Conservation (phyloP, 2,797 vertebrate species). For the Melopsittacus undulatus region DNA sequence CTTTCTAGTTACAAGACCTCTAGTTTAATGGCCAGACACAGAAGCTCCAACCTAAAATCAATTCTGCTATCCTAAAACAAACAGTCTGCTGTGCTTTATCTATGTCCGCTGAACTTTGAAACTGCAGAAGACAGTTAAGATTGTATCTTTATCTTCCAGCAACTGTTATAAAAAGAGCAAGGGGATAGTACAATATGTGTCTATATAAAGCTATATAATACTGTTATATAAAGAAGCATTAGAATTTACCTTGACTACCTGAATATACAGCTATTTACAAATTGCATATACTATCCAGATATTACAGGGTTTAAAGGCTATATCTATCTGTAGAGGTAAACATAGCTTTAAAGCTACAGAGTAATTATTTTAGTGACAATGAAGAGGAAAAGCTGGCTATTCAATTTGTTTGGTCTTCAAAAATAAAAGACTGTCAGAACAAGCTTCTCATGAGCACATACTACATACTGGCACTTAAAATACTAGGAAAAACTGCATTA, state of each 20-base stretch:
- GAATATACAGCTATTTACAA: slow-evolving; percentile 4
- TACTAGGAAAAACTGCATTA: background rate
- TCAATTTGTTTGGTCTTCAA: background rate
- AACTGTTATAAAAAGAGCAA: background rate
- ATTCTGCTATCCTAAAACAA: background rate
- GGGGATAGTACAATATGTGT: background rate
- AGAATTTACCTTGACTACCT: background rate
- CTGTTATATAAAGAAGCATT: slow-evolving; percentile 3
- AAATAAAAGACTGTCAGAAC: background rate
- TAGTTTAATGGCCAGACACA: background rate
- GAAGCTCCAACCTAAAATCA: background rate
- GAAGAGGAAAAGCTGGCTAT: background rate
- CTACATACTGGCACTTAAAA: background rate
- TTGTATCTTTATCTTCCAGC: background rate
- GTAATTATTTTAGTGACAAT: background rate
- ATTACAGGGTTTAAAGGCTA: background rate
- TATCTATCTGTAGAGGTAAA: background rate
- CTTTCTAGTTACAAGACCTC: background rate
- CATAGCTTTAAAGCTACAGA: background rate
- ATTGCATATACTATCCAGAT: background rate
- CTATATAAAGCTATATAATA: background rate
- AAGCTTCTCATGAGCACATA: background rate
- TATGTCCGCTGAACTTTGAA: background rate
- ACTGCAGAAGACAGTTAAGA: background rate
- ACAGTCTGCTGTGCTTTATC: background rate